phyloP scores from a whole-genome alignment of 2,113 vertebrate species.

The Muscicapa adusta region DNA sequence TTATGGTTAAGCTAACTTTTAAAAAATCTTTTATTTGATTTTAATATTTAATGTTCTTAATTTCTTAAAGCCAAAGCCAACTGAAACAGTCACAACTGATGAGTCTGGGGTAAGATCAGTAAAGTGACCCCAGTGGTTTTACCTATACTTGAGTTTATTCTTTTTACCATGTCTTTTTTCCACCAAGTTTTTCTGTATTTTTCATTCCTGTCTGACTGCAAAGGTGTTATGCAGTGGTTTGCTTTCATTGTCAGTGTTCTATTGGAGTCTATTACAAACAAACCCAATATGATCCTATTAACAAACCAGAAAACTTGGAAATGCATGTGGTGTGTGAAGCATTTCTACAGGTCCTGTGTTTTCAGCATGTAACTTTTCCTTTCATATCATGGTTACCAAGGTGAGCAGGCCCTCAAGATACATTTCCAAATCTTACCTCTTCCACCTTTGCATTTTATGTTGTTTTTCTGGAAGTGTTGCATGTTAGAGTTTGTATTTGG shows the following conservation, averaged over 20 bases:
- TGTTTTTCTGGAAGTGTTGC: constrained; percentile 74
- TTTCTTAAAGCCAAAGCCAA: constrained; percentile 94
- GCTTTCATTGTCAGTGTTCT: constrained; percentile 70
- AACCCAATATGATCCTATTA: constrained; percentile 67
- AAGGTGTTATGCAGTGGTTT: constrained; percentile 73
- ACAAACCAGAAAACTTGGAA: constrained; percentile 69
- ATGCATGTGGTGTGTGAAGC: constrained; percentile 77
- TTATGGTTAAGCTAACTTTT: constrained; percentile 38
- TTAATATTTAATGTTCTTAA: constrained; percentile 76
- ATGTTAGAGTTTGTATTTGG: constrained; percentile 60
- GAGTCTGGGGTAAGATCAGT: constrained; percentile 95
- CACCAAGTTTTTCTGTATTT: constrained; percentile 71
- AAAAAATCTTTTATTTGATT: constrained; percentile 67
- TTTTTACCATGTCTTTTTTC: constrained; percentile 76
- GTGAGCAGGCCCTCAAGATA: constrained; percentile 65
- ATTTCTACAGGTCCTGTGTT: constrained; percentile 70
- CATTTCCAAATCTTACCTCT: constrained; percentile 72
- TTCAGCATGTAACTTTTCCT: constrained; percentile 73
- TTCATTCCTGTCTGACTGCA: constrained; percentile 71
- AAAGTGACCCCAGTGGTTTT: constrained; percentile 76
- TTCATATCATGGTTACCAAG: constrained; percentile 73
- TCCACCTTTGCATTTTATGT: constrained; percentile 71
- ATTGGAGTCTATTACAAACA: constrained; percentile 48
- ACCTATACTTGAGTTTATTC: constrained; percentile 79
- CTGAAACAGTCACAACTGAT: constrained; percentile 97